Evolutionary conservation across 2,113 vertebrate genomes (phyloP).

Genomic region (Chunga burmeisteri): DNA sequence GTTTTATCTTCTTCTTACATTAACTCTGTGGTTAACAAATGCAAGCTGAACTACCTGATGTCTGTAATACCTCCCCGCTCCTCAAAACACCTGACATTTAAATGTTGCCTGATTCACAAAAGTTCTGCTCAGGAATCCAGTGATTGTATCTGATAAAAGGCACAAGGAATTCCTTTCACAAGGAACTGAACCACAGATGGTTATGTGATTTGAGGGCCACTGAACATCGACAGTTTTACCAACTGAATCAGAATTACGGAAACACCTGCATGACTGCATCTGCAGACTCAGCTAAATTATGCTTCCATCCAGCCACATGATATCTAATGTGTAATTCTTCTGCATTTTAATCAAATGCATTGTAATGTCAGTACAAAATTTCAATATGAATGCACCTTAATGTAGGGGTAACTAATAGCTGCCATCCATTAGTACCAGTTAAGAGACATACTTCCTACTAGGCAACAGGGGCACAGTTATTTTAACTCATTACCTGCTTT

Average conservation of each 20-base stretch:
- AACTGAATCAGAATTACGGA: constrained; percentile 40
- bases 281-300: constrained; percentile 61
- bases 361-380: constrained; percentile 37
- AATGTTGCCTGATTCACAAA: neutral
- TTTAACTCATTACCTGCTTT: constrained; percentile 53
- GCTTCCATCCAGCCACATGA: constrained; percentile 24
- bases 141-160: neutral
- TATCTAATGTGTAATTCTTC: constrained; percentile 46
- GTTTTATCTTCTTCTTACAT: neutral
- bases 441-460: constrained; percentile 19
- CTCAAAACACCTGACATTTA: neutral
- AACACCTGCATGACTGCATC: constrained; percentile 65
- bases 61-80: neutral
- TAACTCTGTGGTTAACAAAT: neutral
- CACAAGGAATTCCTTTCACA: constrained; percentile 41
- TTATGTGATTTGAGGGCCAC: constrained; percentile 47
- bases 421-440: constrained; percentile 22
- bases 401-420: constrained; percentile 49
- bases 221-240: constrained; percentile 35
- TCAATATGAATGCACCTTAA: constrained; percentile 63
- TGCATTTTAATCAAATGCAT: constrained; percentile 58
- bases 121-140: constrained; percentile 18
- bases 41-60: neutral
- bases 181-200: constrained; percentile 45
- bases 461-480: neutral